Base-by-base conservation (phyloP, 2,797 vertebrate species). In the Phalloptychus januarius region DNA sequence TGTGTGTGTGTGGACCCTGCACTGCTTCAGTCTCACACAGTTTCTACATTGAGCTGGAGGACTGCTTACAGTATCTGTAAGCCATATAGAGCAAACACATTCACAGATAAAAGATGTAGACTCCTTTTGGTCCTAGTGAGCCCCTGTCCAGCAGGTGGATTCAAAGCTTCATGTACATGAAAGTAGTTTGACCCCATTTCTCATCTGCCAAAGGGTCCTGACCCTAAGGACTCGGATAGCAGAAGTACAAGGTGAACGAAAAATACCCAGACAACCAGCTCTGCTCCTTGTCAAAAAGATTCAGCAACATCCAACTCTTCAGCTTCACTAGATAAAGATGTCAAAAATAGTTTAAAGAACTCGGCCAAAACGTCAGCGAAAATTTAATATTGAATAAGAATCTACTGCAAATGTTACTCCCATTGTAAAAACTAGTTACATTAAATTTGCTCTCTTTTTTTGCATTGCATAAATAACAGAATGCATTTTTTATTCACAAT, bases 1-100 rank as follows among this genome's bases (percentile, higher is more conserved):
- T 80, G 81, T 45, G 83, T 80, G 81, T 45, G 83, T 71, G 74
- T 50, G 50, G 71, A 76, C 79, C 12, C 84, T 67, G 76, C 76
- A 15, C 54, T 81, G 61, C 65, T 65, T 77, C 84, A 67, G 82
- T 84, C 61, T 86, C 76, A 79, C 74, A 80, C 84, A 33, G 56
- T 69, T 52, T 85, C 58, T 40, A 56, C 71, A 77, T 73, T 42
- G 16, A 78, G 75, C 74, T 76, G 70, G 28, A 77, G 48, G 33
- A 45, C 58, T 58, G 73, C 83, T 74, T 70, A 72, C 81, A 86
- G 44, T 44, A 74, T 33, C 72, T 56, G 71, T 33, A 56, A 81
- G 73, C 31, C 73, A 11, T 28, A 78, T n/a, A 52, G 71, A 38
- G 56, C 71, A 76, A 77, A 77, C 74, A 48, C 25, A 45, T 25